Conservation (phyloP, 37 sponge, comb jelly and placozoan species). For the Eunapius fragilis region DNA sequence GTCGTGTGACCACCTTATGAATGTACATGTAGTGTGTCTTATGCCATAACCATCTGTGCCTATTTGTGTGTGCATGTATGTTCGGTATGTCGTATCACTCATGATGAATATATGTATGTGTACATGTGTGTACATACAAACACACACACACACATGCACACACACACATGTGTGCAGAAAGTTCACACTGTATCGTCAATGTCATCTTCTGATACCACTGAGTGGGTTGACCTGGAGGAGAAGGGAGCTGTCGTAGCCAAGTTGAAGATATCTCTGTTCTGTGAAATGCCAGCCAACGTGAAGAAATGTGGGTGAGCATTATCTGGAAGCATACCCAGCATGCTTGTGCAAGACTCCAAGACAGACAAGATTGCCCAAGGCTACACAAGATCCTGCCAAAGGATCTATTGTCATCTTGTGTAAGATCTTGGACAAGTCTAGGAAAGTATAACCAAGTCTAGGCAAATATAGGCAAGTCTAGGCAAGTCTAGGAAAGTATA, state of each 20-base stretch:
- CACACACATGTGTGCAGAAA: constrained; percentile 17
- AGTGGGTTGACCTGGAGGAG: constrained; percentile 18
- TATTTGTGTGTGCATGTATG: background rate
- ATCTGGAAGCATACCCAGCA: too few species aligned
- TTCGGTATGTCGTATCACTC: too few species aligned
- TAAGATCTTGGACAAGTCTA: too few species aligned
- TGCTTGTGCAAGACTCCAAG: too few species aligned
- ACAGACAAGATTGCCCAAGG: too few species aligned
- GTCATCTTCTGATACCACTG: constrained; percentile 7
- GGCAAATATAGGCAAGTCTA: too few species aligned
- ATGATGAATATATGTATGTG: too few species aligned
- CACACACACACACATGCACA: background rate
- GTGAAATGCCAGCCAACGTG: constrained; percentile 51
- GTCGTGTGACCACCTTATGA: background rate
- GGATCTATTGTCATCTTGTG: too few species aligned
- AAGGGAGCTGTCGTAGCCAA: background rate
- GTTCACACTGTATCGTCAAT: constrained; percentile 30
- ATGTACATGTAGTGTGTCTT: background rate
- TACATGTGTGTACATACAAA: background rate
- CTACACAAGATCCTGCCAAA: too few species aligned
- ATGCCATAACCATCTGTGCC: too few species aligned
- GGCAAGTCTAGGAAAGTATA: too few species aligned
- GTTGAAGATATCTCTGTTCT: constrained; percentile 29
- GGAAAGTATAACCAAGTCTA: too few species aligned
- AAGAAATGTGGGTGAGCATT: constrained; percentile 77